Evolutionary conservation across 2,888 invertebrate genomes (phyloP).

Genomic region (Lypha dubia): DNA sequence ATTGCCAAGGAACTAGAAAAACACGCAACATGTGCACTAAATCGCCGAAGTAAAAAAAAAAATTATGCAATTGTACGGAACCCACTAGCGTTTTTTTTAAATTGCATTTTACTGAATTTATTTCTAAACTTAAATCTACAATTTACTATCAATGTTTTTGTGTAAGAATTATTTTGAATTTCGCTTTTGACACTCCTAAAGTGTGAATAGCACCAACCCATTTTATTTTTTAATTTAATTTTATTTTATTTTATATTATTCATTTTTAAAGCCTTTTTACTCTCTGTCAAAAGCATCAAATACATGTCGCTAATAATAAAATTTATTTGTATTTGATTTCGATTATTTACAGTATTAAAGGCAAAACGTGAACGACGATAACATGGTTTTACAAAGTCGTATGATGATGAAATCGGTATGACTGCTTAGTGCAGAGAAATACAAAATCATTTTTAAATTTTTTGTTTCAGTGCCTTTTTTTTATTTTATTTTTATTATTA

Average conservation of each 20-base stretch:
- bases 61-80: too few relatives aligned
- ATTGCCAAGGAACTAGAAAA: too few relatives aligned
- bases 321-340: conserved; percentile 30
- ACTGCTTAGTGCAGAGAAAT: not conserved
- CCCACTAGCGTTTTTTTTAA: too few relatives aligned
- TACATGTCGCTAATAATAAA: conserved; percentile 36
- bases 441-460: conserved; percentile 37
- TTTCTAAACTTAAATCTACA: too few relatives aligned
- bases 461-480: not conserved
- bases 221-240: not conserved
- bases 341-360: not conserved
- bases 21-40: too few relatives aligned
- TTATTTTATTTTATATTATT: not conserved
- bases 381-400: not conserved
- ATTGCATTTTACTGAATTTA: too few relatives aligned
- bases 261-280: conserved; percentile 36
- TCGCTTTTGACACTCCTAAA: not conserved
- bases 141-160: not conserved
- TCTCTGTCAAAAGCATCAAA: conserved; percentile 53
- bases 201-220: conserved; percentile 6
- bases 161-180: not conserved
- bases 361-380: not conserved
- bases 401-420: not conserved
- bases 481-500: not conserved
- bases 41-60: too few relatives aligned